A percentile compares a stretch with the other conserved stretches of the same genome.
Conservation (phyloP, 2,113 vertebrate genomes). For the Brachirus orientalis region DNA sequence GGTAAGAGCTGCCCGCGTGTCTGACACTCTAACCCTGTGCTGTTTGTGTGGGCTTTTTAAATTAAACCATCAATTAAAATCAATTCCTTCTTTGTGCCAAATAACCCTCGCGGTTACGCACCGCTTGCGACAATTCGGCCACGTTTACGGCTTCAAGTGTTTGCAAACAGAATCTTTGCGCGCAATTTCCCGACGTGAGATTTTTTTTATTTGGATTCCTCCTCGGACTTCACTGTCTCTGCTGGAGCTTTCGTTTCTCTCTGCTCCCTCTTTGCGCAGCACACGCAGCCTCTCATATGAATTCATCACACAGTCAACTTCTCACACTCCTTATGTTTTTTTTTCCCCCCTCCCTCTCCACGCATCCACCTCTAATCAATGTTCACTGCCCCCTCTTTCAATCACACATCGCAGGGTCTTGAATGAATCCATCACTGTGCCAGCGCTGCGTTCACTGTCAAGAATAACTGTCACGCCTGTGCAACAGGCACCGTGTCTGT, state of each 20-base stretch:
- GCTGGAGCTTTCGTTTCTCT: background rate
- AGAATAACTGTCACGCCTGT: conserved; percentile 37
- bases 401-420: conserved; percentile 1
- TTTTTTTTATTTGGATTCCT: background rate
- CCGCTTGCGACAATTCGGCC: background rate
- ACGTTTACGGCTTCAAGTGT: background rate
- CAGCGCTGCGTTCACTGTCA: conserved; percentile 1
- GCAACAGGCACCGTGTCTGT: conserved; percentile 65
- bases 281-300: conserved; percentile 12
- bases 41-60: too few relatives aligned
- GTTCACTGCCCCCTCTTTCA: background rate
- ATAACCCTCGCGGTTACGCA: conserved; percentile 36
- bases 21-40: too few relatives aligned
- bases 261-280: conserved; percentile 14
- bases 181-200: background rate
- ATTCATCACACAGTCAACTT: conserved; percentile 41
- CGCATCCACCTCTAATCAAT: conserved; percentile 4
- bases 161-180: background rate
- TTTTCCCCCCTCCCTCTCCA: background rate
- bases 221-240: conserved; percentile 15
- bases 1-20: conserved; percentile 67
- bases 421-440: conserved; percentile 34
- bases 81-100: conserved; percentile 11
- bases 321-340: background rate
- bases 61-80: too few relatives aligned